Conservation (phyloP, 2,888 invertebrate genomes). For the Stenoptilia bipunctidactyla region DNA sequence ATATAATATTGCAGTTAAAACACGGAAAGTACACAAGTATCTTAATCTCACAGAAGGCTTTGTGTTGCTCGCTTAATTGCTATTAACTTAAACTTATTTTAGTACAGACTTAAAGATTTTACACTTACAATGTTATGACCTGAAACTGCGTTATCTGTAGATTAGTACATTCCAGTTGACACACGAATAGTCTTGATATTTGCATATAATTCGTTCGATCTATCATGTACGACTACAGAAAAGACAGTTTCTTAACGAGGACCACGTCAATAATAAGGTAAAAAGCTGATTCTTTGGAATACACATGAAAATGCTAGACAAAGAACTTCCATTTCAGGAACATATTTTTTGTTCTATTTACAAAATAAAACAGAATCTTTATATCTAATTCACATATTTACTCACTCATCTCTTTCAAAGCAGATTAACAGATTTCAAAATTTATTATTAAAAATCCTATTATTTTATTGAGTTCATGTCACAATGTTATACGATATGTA, state of each 20-base stretch:
- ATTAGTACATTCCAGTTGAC: too few relatives aligned
- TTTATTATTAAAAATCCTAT: neutral
- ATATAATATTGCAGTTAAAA: neutral
- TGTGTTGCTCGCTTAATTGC: constrained; percentile 18
- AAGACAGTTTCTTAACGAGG: too few relatives aligned
- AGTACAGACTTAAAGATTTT: constrained; percentile 24
- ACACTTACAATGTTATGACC: constrained; percentile 41
- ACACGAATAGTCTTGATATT: too few relatives aligned
- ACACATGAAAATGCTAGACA: constrained; percentile 14
- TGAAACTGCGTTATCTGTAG: too few relatives aligned
- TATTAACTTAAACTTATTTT: constrained; percentile 39
- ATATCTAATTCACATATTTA: constrained; percentile 1
- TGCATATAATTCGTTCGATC: too few relatives aligned
- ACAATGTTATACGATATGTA: constrained; percentile 59
- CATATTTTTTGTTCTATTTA: neutral
- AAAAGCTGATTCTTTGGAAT: constrained; percentile 64
- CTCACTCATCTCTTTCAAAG: too few relatives aligned
- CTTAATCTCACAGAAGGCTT: constrained; percentile 31
- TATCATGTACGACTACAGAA: too few relatives aligned
- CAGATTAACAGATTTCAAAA: too few relatives aligned
- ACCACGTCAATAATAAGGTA: too few relatives aligned
- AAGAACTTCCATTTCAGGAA: too few relatives aligned
- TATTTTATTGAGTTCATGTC: constrained; percentile 59
- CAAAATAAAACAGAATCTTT: constrained; percentile 8
- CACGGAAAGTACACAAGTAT: constrained; percentile 5